phyloP scores from a whole-genome alignment of 2,797 vertebrate species.

The Zalophus californianus region DNA sequence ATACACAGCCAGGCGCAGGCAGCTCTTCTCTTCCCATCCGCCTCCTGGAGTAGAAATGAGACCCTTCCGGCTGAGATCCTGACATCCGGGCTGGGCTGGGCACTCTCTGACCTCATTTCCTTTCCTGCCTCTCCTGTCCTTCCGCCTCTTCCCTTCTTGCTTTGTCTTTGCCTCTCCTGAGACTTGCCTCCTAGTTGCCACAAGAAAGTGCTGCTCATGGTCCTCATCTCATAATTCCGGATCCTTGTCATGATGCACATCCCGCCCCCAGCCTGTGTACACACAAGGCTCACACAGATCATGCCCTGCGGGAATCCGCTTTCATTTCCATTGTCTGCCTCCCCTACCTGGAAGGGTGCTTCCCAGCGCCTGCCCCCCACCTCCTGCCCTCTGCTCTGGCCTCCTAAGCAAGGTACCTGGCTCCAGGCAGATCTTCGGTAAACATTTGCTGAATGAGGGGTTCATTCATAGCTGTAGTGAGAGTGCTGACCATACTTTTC shows the following conservation, averaged over 20 bases:
- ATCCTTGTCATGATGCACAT: not conserved
- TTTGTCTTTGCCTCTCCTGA: not conserved
- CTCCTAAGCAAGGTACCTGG: not conserved
- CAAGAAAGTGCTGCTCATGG: not conserved
- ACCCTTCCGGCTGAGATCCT: not conserved
- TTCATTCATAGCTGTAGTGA: not conserved
- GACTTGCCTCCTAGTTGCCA: not conserved
- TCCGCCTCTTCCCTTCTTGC: not conserved
- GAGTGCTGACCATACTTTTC: not conserved
- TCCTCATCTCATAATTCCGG: not conserved
- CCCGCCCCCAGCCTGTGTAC: not conserved
- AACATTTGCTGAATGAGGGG: not conserved
- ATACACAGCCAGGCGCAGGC: fast-evolving
- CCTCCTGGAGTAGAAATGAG: not conserved
- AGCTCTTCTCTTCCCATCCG: not conserved
- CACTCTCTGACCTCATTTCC: not conserved
- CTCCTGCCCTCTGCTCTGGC: not conserved
- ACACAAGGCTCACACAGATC: not conserved
- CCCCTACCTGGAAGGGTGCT: not conserved
- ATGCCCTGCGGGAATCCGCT: fast-evolving
- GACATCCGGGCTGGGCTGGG: not conserved
- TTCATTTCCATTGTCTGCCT: not conserved
- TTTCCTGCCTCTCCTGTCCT: not conserved
- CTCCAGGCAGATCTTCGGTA: not conserved
- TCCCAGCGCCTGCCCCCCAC: not conserved